phyloP scores from a whole-genome alignment of 2,888 invertebrate species.

The Heteromurus nitidus region DNA sequence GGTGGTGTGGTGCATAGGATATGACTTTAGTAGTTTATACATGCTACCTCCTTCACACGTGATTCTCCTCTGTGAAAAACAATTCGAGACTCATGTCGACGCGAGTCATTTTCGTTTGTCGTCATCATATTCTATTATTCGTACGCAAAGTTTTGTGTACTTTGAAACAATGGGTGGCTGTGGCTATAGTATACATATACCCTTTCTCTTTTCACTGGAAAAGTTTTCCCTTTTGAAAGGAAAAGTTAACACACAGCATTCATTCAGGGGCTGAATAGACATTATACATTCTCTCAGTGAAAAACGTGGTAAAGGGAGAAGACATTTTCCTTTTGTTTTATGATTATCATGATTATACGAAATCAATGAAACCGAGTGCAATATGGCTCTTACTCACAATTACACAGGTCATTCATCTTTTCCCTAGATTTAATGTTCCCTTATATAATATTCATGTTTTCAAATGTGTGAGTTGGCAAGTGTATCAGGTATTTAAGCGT shows the following conservation, averaged over 20 bases:
- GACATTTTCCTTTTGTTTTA: not conserved
- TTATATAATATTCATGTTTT: too few species aligned
- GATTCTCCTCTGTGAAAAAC: not conserved
- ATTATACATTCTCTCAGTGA: too few species aligned
- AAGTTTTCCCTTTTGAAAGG: slow-evolving; percentile 29
- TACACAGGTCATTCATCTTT: not conserved
- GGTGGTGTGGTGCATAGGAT: not conserved
- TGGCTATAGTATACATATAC: not conserved
- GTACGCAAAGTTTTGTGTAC: not conserved
- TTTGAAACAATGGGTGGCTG: slow-evolving; percentile 34
- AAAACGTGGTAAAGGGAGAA: slow-evolving; percentile 17
- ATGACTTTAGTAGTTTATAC: too few species aligned
- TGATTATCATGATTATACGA: not conserved
- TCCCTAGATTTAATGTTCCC: too few species aligned
- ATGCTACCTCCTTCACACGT: too few species aligned
- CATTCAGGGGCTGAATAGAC: too few species aligned
- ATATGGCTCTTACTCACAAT: slow-evolving; percentile 6
- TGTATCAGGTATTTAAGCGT: not conserved
- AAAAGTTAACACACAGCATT: slow-evolving; percentile 42
- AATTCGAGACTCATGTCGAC: not conserved
- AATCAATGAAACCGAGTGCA: slow-evolving; percentile 33
- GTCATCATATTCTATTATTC: not conserved
- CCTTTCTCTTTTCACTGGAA: slow-evolving; percentile 18
- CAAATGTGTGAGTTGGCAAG: too few species aligned
- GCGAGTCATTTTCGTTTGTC: not conserved